Evolutionary conservation across 2,797 vertebrate genomes (phyloP), one percentile per base, ranked within the genome.

Genomic region (Scolopax rusticola): DNA sequence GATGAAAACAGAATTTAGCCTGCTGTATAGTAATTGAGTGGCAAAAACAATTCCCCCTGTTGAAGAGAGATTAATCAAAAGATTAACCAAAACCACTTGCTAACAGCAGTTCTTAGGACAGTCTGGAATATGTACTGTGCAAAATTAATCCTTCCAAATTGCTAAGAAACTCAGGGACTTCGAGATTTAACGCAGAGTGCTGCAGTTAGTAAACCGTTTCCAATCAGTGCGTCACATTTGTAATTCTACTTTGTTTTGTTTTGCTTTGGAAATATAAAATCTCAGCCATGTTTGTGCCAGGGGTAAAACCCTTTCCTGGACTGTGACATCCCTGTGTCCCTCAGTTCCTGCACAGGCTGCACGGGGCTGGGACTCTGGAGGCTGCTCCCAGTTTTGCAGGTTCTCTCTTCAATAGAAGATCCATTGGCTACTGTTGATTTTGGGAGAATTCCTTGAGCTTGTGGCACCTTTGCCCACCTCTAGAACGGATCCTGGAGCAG

Each of bases 21-120:
- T 88, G 67, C 89, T 86, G 54, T 82, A 76, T 73, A 79, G 73
- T 94, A 95, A 95, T 84, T 90, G 90, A 95, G 77, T 93, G 87
- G 90, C 87, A 94, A 88, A 95, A 96, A 65, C 93, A 93, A 96
- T 96, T 95, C 84, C 57, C 71, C 41, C 12, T 28, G 68, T 89
- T 95, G 94, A 95, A 95, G 82, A 95, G 87, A 96, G 96, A 93
- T 97, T 96, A 95, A 94, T 95, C 91, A 94, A 93, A 96, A 95
- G 96, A 96, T 95, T 96, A 96, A 91, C 80, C 70, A 84, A 97
- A 91, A 76, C 10, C 86, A 77, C 87, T 94, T 95, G 80, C 95
- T 95, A 95, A 76, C 38, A 0, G 80, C 7, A 2, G 67, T 91
- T 90, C 91, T 95, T 93, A 90, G 93, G 85, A 95, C 83, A 67